Base-by-base conservation (phyloP, 2,797 vertebrate species). In the Tauraco hartlaubi region DNA sequence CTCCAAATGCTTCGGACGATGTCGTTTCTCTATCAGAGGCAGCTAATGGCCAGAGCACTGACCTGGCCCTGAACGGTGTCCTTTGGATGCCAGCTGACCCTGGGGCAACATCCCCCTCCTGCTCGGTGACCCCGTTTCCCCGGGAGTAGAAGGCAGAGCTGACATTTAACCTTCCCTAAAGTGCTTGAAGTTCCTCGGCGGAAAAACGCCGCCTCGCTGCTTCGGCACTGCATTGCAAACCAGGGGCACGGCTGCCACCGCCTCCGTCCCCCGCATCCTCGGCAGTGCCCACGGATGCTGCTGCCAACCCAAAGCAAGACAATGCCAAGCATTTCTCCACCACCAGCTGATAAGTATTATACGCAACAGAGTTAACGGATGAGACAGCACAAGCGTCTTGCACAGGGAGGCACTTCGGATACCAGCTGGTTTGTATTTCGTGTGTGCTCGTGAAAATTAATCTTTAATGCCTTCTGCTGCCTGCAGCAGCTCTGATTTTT, bases 111-210 rank as follows among this genome's bases (percentile, higher is more conserved):
- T 88, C 61, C 21, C 41, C 8, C 29, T 83, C 51, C 77, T 83
- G 71, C 75, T 81, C 83, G 7, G 1, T 74, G 83, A 94, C 90
- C 90, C 18, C 16, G 9, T 78, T 94, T 88, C 82, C 75, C 86
- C 0, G 48, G 46, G 46, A 56, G 31, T 77, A 90, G 54, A 85
- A 67, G 16, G 37, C 83, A 88, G 87, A 76, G 44, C 15, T 94
- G 93, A 92, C 90, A 87, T 80, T 92, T 93, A 75, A 89, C 88
- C 91, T 91, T 23, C 21, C 11, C 25, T 29, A 31, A 86, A 86
- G 68, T 48, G 54, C 81, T 28, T 25, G 18, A 43, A 52, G 67
- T 77, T 77, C 72, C 46, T 2, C 67, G 49, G 14, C 2, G 4
- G 66, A 55, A 85, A 87, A 88, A 44, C 0, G 11, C 55, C 2